A percentile compares a stretch with the other conserved stretches of the same genome.
Evolutionary conservation across 1,140 invertebrate genomes (phyloP).

Genomic region (Leucophenga varia): DNA sequence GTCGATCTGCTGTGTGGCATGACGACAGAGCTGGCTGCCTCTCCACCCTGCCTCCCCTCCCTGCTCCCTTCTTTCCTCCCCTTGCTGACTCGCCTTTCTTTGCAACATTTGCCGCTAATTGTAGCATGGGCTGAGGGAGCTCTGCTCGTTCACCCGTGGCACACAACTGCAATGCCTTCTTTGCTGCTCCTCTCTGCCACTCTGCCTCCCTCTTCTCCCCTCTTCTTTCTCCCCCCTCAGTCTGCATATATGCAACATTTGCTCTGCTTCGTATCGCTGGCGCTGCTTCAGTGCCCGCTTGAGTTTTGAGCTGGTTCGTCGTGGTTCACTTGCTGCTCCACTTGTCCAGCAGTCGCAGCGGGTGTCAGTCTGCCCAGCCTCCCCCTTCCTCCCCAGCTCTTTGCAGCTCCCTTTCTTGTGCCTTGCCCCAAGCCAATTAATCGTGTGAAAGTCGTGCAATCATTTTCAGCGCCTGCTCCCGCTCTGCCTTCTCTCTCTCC

Average conservation of each 20-base stretch:
- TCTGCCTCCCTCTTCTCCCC: too few relatives aligned
- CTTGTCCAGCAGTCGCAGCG: too few relatives aligned
- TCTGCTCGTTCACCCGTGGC: slow-evolving; percentile 8
- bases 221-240: too few relatives aligned
- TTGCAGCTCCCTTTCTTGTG: too few relatives aligned
- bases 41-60: too few relatives aligned
- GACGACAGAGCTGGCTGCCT: too few relatives aligned
- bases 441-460: slow-evolving; percentile 32
- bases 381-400: too few relatives aligned
- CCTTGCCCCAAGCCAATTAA: slow-evolving; percentile 27
- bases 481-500: background rate
- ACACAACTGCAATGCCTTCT: too few relatives aligned
- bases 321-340: slow-evolving; percentile 22
- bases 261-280: slow-evolving; percentile 14
- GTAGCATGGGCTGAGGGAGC: background rate
- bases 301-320: slow-evolving; percentile 8
- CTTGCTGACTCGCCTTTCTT: slow-evolving; percentile 2
- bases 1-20: too few relatives aligned
- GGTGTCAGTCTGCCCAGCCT: too few relatives aligned
- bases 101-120: slow-evolving; percentile 21
- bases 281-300: slow-evolving; percentile 13
- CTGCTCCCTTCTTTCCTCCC: too few relatives aligned
- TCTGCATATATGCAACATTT: background rate
- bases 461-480: slow-evolving; percentile 4
- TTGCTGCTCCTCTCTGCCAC: too few relatives aligned